These are phyloP conservation scores for Amorpha juglandis DNA, from an alignment of 2,888 invertebrate genomes.

Conservation along the genomic window DNA sequence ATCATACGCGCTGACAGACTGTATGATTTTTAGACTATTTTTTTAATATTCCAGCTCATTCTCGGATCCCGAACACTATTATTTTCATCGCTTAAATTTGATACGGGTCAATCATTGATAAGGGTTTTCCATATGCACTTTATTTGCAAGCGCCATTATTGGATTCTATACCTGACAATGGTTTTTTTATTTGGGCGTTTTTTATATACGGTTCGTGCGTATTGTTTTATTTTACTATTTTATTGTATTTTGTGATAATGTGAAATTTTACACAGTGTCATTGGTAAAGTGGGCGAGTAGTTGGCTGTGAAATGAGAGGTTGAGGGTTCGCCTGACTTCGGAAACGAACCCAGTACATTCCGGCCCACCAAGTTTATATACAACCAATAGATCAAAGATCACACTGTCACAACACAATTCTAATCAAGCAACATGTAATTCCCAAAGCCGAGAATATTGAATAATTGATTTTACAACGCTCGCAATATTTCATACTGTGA, in stretches of 20 bases:
- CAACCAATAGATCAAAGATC: too few relatives aligned
- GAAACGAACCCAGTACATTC: too few relatives aligned
- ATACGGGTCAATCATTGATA: neutral
- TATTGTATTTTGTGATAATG: too few relatives aligned
- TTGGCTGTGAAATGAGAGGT: too few relatives aligned
- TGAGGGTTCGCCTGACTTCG: too few relatives aligned
- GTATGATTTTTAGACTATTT: neutral
- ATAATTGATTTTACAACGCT: neutral
- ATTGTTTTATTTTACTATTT: neutral
- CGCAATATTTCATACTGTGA: conserved; percentile 5
- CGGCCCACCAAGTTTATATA: too few relatives aligned
- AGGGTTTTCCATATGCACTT: neutral
- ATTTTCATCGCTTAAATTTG: conserved; percentile 15
- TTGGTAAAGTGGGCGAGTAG: too few relatives aligned
- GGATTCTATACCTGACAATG: neutral
- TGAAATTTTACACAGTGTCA: too few relatives aligned
- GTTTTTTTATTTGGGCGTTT: neutral
- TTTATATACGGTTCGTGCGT: neutral
- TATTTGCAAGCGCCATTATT: conserved; percentile 13
- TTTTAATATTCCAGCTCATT: neutral
- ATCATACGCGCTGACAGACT: neutral
- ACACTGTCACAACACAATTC: neutral
- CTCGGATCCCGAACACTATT: neutral
- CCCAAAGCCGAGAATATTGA: neutral
- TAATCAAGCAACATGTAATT: neutral